These are phyloP conservation scores for Heliconius aoede DNA, from an alignment of 2,888 invertebrate species.

Conservation along the genomic window DNA sequence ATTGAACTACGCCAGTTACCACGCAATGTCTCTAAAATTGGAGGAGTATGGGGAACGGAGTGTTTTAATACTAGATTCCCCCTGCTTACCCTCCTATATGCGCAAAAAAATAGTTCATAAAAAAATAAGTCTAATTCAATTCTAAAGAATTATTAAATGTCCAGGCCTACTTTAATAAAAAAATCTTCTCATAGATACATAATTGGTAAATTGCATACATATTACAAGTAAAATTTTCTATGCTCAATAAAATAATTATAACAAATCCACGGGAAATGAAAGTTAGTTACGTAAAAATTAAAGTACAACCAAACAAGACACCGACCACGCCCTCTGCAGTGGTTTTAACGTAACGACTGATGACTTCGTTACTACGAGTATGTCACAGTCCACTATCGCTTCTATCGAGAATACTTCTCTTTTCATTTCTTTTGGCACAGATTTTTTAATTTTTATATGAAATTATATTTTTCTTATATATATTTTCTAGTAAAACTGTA, in stretches of 20 bases:
- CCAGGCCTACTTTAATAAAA: not conserved
- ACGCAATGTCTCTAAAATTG: too few species aligned
- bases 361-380: not conserved
- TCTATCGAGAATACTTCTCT: too few species aligned
- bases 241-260: not conserved
- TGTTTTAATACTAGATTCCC: too few species aligned
- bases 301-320: not conserved
- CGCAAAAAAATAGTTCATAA: too few species aligned
- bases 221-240: not conserved
- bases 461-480: too few species aligned
- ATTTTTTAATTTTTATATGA: too few species aligned
- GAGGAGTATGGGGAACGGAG: too few species aligned
- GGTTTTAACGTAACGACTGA: not conserved
- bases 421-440: too few species aligned
- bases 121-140: too few species aligned
- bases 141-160: not conserved
- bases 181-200: not conserved
- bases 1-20: too few species aligned
- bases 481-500: too few species aligned
- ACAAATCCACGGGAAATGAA: slow-evolving; percentile 13
- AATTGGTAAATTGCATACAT: slow-evolving; percentile 2
- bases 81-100: too few species aligned
- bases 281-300: slow-evolving; percentile 15
- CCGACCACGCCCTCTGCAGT: not conserved
- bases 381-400: not conserved